Conservation (phyloP, 2,797 vertebrate species). For the Catharus ustulatus region DNA sequence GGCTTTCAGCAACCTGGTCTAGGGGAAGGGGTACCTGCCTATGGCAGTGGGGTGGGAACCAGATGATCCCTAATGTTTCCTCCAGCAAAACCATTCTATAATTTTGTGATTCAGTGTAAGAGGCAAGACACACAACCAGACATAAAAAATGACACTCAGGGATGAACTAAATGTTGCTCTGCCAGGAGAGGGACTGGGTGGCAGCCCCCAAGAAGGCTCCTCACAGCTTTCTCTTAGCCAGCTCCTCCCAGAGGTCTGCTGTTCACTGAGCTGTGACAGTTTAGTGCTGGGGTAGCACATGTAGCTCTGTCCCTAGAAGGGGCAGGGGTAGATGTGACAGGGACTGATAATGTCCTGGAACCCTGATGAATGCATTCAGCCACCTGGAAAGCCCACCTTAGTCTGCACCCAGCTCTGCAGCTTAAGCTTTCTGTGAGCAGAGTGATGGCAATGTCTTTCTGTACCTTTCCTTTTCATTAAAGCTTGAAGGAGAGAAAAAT, state of each 20-base stretch:
- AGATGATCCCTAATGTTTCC: not conserved
- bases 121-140: not conserved
- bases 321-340: not conserved
- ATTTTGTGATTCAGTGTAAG: not conserved
- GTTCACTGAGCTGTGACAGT: not conserved
- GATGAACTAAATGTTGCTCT: no score
- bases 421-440: not conserved
- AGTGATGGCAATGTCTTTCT: not conserved
- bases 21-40: not conserved
- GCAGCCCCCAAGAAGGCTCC: not conserved
- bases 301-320: not conserved
- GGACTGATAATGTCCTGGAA: not conserved
- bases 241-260: not conserved
- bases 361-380: not conserved
- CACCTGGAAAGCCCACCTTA: not conserved
- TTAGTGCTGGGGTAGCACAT: not conserved
- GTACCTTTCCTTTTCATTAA: not conserved
- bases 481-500: not conserved
- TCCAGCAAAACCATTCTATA: not conserved
- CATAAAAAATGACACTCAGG: not conserved
- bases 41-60: not conserved
- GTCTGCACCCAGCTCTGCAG: not conserved
- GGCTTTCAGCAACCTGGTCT: not conserved
- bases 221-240: not conserved
- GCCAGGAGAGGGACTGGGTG: not conserved